Evolutionary conservation across 2,113 vertebrate genomes (phyloP).

Genomic region (Cichladusa arquata): DNA sequence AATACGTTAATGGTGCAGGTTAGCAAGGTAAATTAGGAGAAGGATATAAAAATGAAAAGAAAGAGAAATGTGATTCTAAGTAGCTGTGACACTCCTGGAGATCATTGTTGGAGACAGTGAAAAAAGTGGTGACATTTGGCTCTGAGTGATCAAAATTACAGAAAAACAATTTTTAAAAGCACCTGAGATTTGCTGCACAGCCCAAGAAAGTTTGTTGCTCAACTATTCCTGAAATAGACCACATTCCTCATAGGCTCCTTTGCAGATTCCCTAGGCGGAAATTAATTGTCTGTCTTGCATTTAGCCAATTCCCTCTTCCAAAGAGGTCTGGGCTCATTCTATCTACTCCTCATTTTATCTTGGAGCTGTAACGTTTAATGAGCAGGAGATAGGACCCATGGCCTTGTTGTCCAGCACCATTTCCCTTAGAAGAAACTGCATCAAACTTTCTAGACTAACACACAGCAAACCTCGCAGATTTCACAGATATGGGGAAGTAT

Average conservation of each 20-base stretch:
- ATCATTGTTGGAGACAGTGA: background rate
- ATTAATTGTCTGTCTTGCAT: background rate
- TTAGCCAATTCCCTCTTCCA: background rate
- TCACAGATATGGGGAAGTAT: background rate
- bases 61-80: background rate
- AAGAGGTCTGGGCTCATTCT: background rate
- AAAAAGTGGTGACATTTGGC: background rate
- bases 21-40: background rate
- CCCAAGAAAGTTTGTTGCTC: background rate
- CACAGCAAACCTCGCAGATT: background rate
- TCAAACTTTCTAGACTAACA: background rate
- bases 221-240: background rate
- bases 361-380: background rate
- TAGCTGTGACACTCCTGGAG: fast-evolving
- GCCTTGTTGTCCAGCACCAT: background rate
- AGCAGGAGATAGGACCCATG: background rate
- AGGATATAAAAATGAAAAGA: background rate
- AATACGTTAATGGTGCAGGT: background rate
- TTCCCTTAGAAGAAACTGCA: background rate
- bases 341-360: background rate
- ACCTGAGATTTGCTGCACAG: background rate
- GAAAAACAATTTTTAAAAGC: background rate
- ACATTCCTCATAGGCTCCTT: background rate
- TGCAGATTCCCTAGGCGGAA: background rate
- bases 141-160: background rate